Percentiles rank a stretch among this genome's conserved stretches.
These are phyloP conservation scores for Lepus oiostolus DNA, from an alignment of 2,797 vertebrate genomes.

Conservation along the genomic window DNA sequence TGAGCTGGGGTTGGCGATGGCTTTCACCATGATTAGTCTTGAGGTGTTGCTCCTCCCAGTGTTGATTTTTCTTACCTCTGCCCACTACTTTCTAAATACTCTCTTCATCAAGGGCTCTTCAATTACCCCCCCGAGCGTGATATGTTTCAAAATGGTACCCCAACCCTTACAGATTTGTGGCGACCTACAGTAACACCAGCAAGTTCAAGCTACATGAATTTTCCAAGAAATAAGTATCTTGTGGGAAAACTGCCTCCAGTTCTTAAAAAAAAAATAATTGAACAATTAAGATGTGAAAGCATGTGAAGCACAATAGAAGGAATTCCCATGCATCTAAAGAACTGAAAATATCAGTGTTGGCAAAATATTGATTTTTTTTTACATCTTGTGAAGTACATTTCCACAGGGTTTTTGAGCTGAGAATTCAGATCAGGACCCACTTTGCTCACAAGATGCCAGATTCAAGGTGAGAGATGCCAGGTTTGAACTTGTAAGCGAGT, in stretches of 20 bases:
- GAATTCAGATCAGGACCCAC: background rate
- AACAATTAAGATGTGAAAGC: background rate
- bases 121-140: background rate
- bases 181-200: background rate
- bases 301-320: background rate
- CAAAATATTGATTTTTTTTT: background rate
- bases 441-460: background rate
- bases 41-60: background rate
- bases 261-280: background rate
- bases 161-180: background rate
- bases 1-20: background rate
- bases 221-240: background rate
- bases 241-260: background rate
- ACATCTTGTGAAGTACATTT: background rate
- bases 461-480: background rate
- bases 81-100: background rate
- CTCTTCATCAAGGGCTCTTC: background rate
- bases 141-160: background rate
- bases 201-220: background rate
- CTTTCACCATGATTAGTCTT: background rate
- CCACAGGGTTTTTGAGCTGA: background rate
- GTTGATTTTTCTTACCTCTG: background rate
- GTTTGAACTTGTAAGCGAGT: background rate
- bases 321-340: background rate
- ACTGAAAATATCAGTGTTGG: background rate